These are phyloP conservation scores for Eupithecia vulgata DNA, from an alignment of 2,888 invertebrate genomes.

Conservation along the genomic window DNA sequence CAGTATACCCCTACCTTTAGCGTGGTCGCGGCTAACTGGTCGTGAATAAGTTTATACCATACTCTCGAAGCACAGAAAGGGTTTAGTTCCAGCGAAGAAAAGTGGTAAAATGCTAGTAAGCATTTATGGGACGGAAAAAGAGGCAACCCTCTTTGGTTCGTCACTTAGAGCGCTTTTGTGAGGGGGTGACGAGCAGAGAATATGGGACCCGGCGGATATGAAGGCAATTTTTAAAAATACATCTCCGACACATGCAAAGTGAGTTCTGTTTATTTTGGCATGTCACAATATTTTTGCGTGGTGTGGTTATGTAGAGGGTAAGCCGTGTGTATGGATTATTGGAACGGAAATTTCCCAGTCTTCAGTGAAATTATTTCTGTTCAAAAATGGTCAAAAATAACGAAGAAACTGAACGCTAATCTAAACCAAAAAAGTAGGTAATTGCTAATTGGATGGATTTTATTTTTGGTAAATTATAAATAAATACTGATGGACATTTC, in stretches of 20 bases:
- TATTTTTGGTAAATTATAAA: too few relatives aligned
- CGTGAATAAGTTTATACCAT: constrained; percentile 62
- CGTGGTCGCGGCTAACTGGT: constrained; percentile 52
- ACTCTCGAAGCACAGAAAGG: constrained; percentile 69
- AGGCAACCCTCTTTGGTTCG: constrained; percentile 45
- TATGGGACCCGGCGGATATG: constrained; percentile 39
- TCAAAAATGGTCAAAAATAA: background rate
- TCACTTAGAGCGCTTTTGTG: constrained; percentile 60
- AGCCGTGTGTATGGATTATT: background rate
- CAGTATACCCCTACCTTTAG: constrained; percentile 6
- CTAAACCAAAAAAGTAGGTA: too few relatives aligned
- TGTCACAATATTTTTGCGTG: constrained; percentile 18
- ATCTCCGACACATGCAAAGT: constrained; percentile 25
- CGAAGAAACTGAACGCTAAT: background rate
- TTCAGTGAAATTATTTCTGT: background rate
- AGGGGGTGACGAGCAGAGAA: constrained; percentile 52
- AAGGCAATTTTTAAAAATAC: constrained; percentile 43
- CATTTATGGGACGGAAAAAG: constrained; percentile 68
- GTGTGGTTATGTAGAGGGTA: background rate
- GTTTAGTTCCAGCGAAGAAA: constrained; percentile 64
- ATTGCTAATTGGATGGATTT: too few relatives aligned
- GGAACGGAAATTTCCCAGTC: background rate
- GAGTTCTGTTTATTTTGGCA: constrained; percentile 23
- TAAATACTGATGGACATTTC: too few relatives aligned
- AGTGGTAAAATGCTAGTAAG: constrained; percentile 71